These are phyloP conservation scores for Phanerotoma sp. DNA, from an alignment of 2,888 invertebrate genomes.

Conservation along the genomic window DNA sequence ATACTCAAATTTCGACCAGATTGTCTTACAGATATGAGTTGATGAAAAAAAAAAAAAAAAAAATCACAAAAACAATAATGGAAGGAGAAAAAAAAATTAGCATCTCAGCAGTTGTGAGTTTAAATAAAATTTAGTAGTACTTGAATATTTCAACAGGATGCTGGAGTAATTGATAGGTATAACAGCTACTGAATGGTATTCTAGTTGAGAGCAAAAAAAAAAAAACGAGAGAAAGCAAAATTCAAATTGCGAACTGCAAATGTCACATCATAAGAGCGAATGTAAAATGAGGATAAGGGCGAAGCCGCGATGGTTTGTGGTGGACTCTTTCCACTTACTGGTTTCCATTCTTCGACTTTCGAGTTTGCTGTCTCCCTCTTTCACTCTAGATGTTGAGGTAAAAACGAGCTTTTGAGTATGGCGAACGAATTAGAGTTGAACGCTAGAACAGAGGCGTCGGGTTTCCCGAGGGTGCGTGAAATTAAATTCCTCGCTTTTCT, in stretches of 20 bases:
- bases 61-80: too few relatives aligned
- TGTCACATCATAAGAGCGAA: constrained; percentile 25
- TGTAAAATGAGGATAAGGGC: constrained; percentile 12
- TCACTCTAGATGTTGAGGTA: constrained; percentile 29
- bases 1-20: too few relatives aligned
- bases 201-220: background rate
- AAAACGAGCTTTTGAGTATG: constrained; percentile 18
- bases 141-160: background rate
- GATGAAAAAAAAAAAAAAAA: too few relatives aligned
- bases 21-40: too few relatives aligned
- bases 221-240: constrained; percentile 25
- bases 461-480: constrained; percentile 41
- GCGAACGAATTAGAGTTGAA: constrained; percentile 21
- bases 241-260: constrained; percentile 31
- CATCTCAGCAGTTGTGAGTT: too few relatives aligned
- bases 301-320: constrained; percentile 20
- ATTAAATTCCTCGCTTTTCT: constrained; percentile 45
- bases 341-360: background rate
- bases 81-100: too few relatives aligned
- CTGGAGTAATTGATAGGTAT: background rate
- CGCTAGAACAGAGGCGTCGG: constrained; percentile 25
- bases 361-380: constrained; percentile 22
- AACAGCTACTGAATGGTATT: background rate
- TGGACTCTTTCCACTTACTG: constrained; percentile 6
- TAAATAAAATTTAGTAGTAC: background rate